Evolutionary conservation across 2,113 vertebrate genomes (phyloP), one percentile per base, ranked within the genome.

Genomic region (Parus major): DNA sequence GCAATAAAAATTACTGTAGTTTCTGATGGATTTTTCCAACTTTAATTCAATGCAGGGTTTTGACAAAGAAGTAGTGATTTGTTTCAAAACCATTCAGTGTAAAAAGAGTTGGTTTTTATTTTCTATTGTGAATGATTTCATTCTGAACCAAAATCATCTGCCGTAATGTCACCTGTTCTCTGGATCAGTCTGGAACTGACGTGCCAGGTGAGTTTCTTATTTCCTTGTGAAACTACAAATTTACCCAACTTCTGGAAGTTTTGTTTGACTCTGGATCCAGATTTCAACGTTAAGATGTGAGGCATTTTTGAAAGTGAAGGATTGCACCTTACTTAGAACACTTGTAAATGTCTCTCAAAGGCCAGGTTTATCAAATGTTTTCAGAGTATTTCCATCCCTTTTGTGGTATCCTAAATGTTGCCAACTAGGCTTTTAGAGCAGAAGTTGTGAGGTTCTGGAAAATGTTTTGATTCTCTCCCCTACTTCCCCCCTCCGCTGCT

Each of bases 401-500:
- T 12, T 50, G 16, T 17, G 56, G 19, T 50, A 61, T 12, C 24
- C n/a, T 55, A 35, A 35, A 77, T 64, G 53, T 42, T 81, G 18
- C 39, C 42, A 63, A 10, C 3, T 12, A 15, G 5, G 6, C 11
- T 70, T 18, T 50, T 70, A 36, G 21, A 90, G 16, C 24, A 82
- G 55, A 31, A 84, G 10, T 41, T 41, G 1, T 63, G 52, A 49
- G 20, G 11, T 35, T 70, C 35, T 66, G n/a, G 28, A n/a, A 70
- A 82, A 7, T 15, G 24, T 61, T 79, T 71, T 49, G 19, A 66
- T 65, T 29, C 12, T 63, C 22, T 41, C 4, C 15, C 4, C 12
- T 25, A 22, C 11, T 49, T 86, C 10, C 7, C 7, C 5, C 2
- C 2, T 4, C 1, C 6, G 1, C 16, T 6, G 0, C 5, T 10